A percentile compares a stretch with the other conserved stretches of the same genome.
Evolutionary conservation across 2,113 vertebrate genomes (phyloP).

Genomic region (Aptenodytes patagonicus): DNA sequence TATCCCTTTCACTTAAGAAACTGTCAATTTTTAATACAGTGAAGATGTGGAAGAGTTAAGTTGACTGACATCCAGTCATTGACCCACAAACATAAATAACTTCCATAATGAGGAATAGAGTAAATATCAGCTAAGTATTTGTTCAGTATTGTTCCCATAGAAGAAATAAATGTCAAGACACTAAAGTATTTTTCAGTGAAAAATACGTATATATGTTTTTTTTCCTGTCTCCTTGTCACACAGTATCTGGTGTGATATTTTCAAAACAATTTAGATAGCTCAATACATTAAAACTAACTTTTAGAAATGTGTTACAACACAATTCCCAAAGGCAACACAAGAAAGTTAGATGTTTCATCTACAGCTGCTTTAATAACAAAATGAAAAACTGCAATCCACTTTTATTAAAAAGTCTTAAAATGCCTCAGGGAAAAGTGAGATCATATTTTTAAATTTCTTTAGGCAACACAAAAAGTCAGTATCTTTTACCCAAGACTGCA

Average conservation of each 20-base stretch:
- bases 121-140: neutral
- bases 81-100: neutral
- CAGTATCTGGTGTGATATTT: neutral
- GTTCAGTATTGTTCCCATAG: neutral
- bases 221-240: neutral
- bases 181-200: neutral
- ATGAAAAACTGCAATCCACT: slow-evolving; percentile 55
- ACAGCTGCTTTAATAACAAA: slow-evolving; percentile 52
- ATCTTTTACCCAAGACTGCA: neutral
- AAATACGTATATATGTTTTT: neutral
- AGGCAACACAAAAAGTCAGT: slow-evolving; percentile 5
- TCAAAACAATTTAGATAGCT: slow-evolving; percentile 45
- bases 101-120: neutral
- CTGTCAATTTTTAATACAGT: neutral
- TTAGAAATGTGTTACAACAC: neutral
- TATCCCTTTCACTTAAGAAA: neutral
- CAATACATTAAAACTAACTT: slow-evolving; percentile 39
- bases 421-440: slow-evolving; percentile 52
- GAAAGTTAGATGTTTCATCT: slow-evolving; percentile 57
- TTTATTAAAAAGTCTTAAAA: slow-evolving; percentile 59
- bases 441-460: slow-evolving; percentile 60
- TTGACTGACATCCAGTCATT: neutral
- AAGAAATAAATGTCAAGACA: neutral
- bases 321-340: slow-evolving; percentile 50
- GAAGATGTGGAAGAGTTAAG: neutral